Evolutionary conservation across 2,797 vertebrate species (phyloP).

Genomic region (Petrocephalus sullivani): DNA sequence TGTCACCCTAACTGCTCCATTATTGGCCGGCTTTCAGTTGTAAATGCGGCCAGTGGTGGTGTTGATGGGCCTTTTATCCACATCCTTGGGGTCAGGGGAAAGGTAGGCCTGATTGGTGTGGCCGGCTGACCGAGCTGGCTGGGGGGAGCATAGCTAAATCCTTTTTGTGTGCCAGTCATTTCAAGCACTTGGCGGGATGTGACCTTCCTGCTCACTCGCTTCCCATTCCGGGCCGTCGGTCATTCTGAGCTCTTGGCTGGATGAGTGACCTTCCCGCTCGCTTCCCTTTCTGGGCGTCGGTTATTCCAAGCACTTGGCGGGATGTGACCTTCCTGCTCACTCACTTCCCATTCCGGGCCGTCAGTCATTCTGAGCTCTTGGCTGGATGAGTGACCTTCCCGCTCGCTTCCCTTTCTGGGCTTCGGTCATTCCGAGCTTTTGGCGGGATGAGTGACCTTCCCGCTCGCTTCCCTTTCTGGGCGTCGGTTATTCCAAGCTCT

Average conservation of each 20-base stretch:
- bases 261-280: slow-evolving; percentile 26
- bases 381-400: slow-evolving; percentile 30
- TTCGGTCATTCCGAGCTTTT: slow-evolving; percentile 35
- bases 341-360: slow-evolving; percentile 41
- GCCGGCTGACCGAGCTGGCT: slow-evolving; percentile 16
- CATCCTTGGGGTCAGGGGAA: slow-evolving; percentile 43
- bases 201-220: slow-evolving; percentile 26
- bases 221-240: slow-evolving; percentile 41
- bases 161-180: slow-evolving; percentile 44
- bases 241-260: slow-evolving; percentile 37
- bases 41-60: slow-evolving; percentile 68
- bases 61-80: slow-evolving; percentile 49
- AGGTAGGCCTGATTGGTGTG: slow-evolving; percentile 40
- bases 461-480: slow-evolving; percentile 41
- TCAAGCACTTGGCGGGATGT: slow-evolving; percentile 33
- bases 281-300: slow-evolving; percentile 37
- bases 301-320: slow-evolving; percentile 37
- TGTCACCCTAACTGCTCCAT: slow-evolving; percentile 81
- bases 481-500: slow-evolving; percentile 37
- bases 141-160: slow-evolving; percentile 35
- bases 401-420: slow-evolving; percentile 38
- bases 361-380: slow-evolving; percentile 35
- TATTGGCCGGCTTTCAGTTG: slow-evolving; percentile 78
- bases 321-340: slow-evolving; percentile 26
- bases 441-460: slow-evolving; percentile 24